Evolutionary conservation across 1,140 invertebrate species (phyloP), one percentile per base, ranked within the genome.

Genomic region (Drosophila lini): DNA sequence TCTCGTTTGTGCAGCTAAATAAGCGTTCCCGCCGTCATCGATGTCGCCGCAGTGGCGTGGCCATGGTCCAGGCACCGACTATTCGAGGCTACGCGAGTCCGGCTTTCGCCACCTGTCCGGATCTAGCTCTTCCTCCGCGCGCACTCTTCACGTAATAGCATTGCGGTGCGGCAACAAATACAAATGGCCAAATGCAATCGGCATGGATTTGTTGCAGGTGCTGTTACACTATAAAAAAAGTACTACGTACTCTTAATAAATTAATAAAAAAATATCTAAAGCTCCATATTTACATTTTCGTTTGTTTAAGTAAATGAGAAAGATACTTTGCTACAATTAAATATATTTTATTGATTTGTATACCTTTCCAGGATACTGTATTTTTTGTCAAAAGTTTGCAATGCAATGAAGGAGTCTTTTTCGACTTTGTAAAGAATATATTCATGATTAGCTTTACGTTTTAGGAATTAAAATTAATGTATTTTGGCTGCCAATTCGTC

Each of bases 131-230:
- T 50, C 48, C 57, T 55, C 31, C 31, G 63, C 40, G 47, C 36
- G 58, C 84, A 62, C 80, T 88, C 71, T 80, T 79, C 83, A 69
- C 80, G 64, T 88, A 83, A 88, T 89, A 83, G 84, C 84, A 83
- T 88, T 88, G 83, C 80, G 84, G 83, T 86, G 48, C 64, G 59
- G 53, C 60, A 64, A 80, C 80, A 86, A 79, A 86, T 80, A 77
- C 79, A 77, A 60, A 81, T 61, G 62, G 50, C 48, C 56, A 59
- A 61, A 58, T 60, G 60, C 55, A 57, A 62, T 62, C 58, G 56
- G 60, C 64, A 42, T 41, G 52, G 52, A 78, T 78, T 74, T 76
- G 48, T 44, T 60, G 38, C 58, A 38, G 31, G 11, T 32, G 61
- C 31, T 53, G 42, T 3, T 44, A 15, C 68, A 70, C 59, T 15